Evolutionary conservation across 2,113 vertebrate species (phyloP), one percentile per base, ranked within the genome.

Genomic region (Gorsachius goisagi): DNA sequence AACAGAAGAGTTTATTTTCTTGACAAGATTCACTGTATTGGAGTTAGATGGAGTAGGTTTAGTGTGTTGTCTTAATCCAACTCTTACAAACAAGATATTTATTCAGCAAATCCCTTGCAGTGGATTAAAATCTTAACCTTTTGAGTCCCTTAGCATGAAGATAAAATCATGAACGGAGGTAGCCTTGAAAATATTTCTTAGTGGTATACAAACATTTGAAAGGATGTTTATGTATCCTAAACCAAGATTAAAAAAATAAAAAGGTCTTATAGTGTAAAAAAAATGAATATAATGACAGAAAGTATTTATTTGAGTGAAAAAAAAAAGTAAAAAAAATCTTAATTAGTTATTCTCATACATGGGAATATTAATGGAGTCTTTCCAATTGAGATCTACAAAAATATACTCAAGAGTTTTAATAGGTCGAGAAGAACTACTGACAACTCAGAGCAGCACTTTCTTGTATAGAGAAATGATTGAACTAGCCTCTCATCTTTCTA

Each of bases 1-100:
- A 90, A 96, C 67, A 88, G 35, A 96, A 90, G 78, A 94, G 88
- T 93, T 94, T 92, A 95, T 96, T 93, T 96, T 77, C 82, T 77
- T 90, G 67, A 85, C 74, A 88, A 90, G 82, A 77, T 73, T 85
- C 82, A 59, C 41, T 91, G 59, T 71, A 41, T 74, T 88, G 60
- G 30, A 87, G 86, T 67, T 80, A 74, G 52, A 62, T 67, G 90
- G 68, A 91, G 47, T 28, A 62, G 49, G 50, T 89, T 96, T 41
- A 66, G 52, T 67, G 52, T 62, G 64, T 59, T 91, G 74, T 88
- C 78, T 86, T 95, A 95, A 96, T 93, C 50, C 64, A 84, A 0
- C n/a, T 80, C 63, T 66, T 71, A 69, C 21, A 95, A 94, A 89
- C 62, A 95, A 90, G 60, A 52, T 80, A 84, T 91, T 94, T 96